Evolutionary conservation across 2,888 invertebrate genomes (phyloP), one percentile per base, ranked within the genome.

Genomic region (Drosophila antonietae): DNA sequence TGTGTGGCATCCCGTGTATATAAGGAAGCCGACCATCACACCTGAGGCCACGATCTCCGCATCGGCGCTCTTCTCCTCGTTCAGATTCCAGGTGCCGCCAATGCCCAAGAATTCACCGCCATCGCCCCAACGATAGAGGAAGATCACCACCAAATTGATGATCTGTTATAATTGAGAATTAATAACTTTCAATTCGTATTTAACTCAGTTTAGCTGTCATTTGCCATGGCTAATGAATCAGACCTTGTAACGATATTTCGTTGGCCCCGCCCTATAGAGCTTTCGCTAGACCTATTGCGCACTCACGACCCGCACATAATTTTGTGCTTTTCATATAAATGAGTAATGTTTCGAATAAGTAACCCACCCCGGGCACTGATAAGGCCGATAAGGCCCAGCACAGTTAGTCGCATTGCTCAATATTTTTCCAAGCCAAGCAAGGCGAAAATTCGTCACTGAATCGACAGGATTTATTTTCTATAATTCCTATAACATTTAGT

Each of bases 1-100:
- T 44, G 97, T 93, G 56, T 96, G 95, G 1, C 96, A 96, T 3
- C 94, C 93, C 0, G 97, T 97, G 93, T 97, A 97, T 66, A 97
- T 96, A 85, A 97, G 95, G 92, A 95, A 97, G 18, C 97, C 97
- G 8, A 97, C 96, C 80, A 97, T 96, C 4, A 97, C 96, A 10
- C 97, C 97, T 0, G 97, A 97, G 0, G 97, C 97, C 1, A 97
- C 95, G 75, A 97, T 97, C 94, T 97, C 97, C 20, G 96, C 96
- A 88, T 97, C 97, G 0, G 97, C 95, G 91, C 95, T 97, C 93
- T 97, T 97, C 91, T 97, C 96, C 92, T 97, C 97, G 87, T 97
- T 97, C 58, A 97, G 94, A 93, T 97, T 97, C 97, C 97, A 97
- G 20, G 97, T 97, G 64, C 97, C 97, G 52, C 97, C 97, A 60